Base-by-base conservation (phyloP, 2,888 invertebrate species). In the Eustalomyia histrio region DNA sequence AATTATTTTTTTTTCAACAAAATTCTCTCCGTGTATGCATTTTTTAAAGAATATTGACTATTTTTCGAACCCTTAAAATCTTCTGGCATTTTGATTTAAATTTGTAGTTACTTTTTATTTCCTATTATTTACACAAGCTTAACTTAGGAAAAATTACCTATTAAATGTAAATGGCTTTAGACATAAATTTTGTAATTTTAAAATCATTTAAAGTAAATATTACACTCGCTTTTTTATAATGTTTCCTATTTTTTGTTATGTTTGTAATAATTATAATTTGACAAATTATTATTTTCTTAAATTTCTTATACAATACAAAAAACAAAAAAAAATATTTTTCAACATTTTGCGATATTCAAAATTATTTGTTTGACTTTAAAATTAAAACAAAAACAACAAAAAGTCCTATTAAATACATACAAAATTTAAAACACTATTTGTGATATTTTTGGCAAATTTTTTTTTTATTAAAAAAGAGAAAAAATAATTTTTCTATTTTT, bases 291-390 rank as follows among this genome's bases (percentile, higher is more conserved):
- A 29, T 6, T 71, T 60, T 58, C 12, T 4, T 50, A 43, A 71
- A 65, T 18, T n/a, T 39, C 10, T 39, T 39, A 12, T 1, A 39
- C 10, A 39, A 39, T 12, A 39, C n/a, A 63, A 55, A 60, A 69
- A 71, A 47, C 47, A n/a, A 47, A 74, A 81, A 68, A 82, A 83
- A 57, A 80, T 86, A 86, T 85, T 88, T 88, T 89, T 87, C 85
- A 85, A 86, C 87, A 88, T 89, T 90, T 90, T 89, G 89, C 90
- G 90, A 89, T 90, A 87, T 84, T 84, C 87, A 87, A 89, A 89
- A 88, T 89, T 86, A 85, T 84, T 83, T 84, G 86, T 88, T 87
- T 86, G 85, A 85, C 43, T 76, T 64, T 47, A 63, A 76, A 69
- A 57, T 50, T n/a, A 12, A 12, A 47, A 12, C 6, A 47, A 47